Evolutionary conservation across 2,797 vertebrate species (phyloP), one percentile per base, ranked within the genome.

Genomic region (Emydoidea blandingii): DNA sequence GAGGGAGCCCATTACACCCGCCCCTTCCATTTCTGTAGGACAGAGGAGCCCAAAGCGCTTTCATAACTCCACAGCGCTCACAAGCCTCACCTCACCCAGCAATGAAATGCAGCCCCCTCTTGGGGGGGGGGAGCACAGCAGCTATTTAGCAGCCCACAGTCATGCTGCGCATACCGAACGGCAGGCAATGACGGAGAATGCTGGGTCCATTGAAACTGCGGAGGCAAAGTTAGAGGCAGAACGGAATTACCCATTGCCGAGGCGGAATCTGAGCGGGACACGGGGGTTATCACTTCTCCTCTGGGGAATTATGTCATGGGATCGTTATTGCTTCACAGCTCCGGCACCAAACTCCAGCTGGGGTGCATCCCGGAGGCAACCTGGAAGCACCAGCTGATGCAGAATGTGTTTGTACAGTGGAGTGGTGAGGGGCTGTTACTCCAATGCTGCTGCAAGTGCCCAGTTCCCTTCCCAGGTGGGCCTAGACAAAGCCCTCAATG

Each of bases 1-100:
- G 85, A 91, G 2, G 41, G 21, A 93, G 27, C 49, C 52, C 29
- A 56, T 96, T 88, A 96, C 83, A 82, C 15, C 68, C 84, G 41
- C 83, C 19, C 7, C 49, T 83, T 95, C 76, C 47, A 50, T 44
- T 41, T 50, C 29, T 0, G 0, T 44, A 81, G 80, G 88, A 93
- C 18, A 88, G 59, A 54, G 31, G 53, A 18, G 37, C 47, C 54
- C 31, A 78, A 81, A 59, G 37, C 19, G 68, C 47, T 94, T 86
- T 53, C 31, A 44, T 90, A 80, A 79, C 72, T 47, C 84, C 49
- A 19, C 56, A 72, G 15, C 4, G 50, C n/a, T 53, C 85, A 54
- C 53, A 50, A 44, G 62, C 76, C 62, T 65, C 49, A 12, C 25
- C 49, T 29, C 37, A 18, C 16, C 89, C 53, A 91, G 41, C 21